Evolutionary conservation across 2,888 invertebrate species (phyloP).

Genomic region (Actias luna): DNA sequence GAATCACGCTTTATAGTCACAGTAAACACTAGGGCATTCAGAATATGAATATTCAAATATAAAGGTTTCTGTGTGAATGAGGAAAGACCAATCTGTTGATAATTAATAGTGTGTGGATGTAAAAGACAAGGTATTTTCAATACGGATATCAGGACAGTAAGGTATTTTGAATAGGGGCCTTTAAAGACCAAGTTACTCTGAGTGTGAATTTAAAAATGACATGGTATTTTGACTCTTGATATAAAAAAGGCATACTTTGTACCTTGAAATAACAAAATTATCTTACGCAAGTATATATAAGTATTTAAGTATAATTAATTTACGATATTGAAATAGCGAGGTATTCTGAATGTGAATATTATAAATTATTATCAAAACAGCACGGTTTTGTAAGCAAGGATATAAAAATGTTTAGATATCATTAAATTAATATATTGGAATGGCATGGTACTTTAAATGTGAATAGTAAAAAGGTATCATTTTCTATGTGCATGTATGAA

Average conservation of each 20-base stretch:
- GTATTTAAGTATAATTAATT: too few relatives aligned
- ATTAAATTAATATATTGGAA: too few relatives aligned
- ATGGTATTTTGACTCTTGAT: too few relatives aligned
- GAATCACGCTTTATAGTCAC: too few relatives aligned
- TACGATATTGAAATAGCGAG: background rate
- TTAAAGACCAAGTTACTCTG: background rate
- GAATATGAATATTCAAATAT: background rate
- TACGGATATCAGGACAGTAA: background rate
- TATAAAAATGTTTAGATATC: too few relatives aligned
- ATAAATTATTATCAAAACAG: background rate
- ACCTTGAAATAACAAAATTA: too few relatives aligned
- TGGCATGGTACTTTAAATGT: too few relatives aligned
- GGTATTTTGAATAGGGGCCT: background rate
- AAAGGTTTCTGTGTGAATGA: background rate
- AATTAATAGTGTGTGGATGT: background rate
- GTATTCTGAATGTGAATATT: background rate
- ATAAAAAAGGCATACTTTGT: too few relatives aligned
- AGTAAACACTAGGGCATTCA: too few relatives aligned
- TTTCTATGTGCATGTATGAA: too few relatives aligned
- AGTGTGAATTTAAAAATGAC: background rate
- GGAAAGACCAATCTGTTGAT: background rate
- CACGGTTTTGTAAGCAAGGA: background rate
- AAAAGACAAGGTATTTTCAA: background rate
- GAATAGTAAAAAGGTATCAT: too few relatives aligned
- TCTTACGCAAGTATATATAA: too few relatives aligned